Base-by-base conservation (phyloP, 2,113 vertebrate species). In the Dissostichus mawsoni region DNA sequence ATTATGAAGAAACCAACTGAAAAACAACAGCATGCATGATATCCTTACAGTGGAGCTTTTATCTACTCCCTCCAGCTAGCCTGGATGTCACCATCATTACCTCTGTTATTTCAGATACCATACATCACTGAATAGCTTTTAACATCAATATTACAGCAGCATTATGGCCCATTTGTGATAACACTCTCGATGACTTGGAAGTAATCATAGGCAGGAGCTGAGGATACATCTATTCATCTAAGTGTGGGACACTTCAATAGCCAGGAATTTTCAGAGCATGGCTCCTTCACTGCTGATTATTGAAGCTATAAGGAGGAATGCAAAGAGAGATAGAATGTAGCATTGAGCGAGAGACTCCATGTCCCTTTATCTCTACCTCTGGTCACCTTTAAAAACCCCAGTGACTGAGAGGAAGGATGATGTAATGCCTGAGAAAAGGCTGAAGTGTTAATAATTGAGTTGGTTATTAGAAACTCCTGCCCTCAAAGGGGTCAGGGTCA, bases 181-280 rank as follows among this genome's bases (percentile, higher is more conserved):
- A 81, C 55, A 63, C 81, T 78, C 85, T 86, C 63, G 68, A 69
- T 81, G 87, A 85, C 85, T 85, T 69, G 25, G 45, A 84, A 80
- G 83, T 90, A 82, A 90, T 92, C 92, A 89, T 80, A 67, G 77
- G 77, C 73, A 57, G 52, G 29, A 64, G 68, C 48, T 20, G 73
- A 68, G 53, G 77, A 86, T 70, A 62, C 64, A 64, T 76, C 47
- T 70, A 78, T 84, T 86, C 78, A 69, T 86, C 72, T 8, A 70
- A 66, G 74, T 83, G 65, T 80, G 67, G 68, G 69, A 76, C 83
- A 57, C 68, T 72, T 74, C 47, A 71, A 52, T 78, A 59, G 53
- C 41, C 71, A 68, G 67, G 33, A 74, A 33, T 78, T 75, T 65
- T 33, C 72, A 78, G 67, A 53, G 29, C 44, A 11, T n/a, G 63